Evolutionary conservation across 2,888 invertebrate genomes (phyloP), one percentile per base, ranked within the genome.

Genomic region (Tiliacea citrago): DNA sequence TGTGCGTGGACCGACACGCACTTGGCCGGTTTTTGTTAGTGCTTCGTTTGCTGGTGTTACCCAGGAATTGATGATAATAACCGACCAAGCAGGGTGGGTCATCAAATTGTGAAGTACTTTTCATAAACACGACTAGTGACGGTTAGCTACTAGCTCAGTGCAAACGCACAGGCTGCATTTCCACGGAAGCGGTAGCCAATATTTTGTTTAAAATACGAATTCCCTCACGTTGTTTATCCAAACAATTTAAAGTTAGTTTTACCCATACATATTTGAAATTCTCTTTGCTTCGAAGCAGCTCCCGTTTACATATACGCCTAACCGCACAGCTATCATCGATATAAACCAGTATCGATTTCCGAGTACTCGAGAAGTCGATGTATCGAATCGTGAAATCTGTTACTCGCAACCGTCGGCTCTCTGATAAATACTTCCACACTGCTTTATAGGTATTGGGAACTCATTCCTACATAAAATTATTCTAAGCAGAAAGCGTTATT

Each of bases 371-470:
- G 77, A 74, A 79, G 75, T 76, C 74, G 84, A 89, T 88, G 91
- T 90, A 92, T 90, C 89, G 91, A 90, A 82, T 89, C 89, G 90
- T 89, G 88, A 92, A 91, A 91, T 91, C 91, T 90, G 88, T 86
- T 79, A 74, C 86, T 81, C 79, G 83, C 84, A 83, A 82, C 85
- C 79, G 73, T 76, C 68, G 81, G 79, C 75, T 83, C 79, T 66
- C 63, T 84, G 81, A 89, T 90, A 90, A 90, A 90, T 89, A 89
- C 88, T 79, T 82, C 29, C 82, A 66, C 75, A 76, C 73, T 71
- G 79, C 86, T 88, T 88, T 88, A 88, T 88, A 86, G 86, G 85
- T 87, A 86, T 83, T 77, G 86, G 76, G 83, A 88, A 88, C 85
- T 84, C 87, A 86, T 86, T 88, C 79, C 80, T 83, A 79, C 77